These are phyloP conservation scores for Microcebus jonahi DNA, from an alignment of 2,113 vertebrate species.

Conservation along the genomic window DNA sequence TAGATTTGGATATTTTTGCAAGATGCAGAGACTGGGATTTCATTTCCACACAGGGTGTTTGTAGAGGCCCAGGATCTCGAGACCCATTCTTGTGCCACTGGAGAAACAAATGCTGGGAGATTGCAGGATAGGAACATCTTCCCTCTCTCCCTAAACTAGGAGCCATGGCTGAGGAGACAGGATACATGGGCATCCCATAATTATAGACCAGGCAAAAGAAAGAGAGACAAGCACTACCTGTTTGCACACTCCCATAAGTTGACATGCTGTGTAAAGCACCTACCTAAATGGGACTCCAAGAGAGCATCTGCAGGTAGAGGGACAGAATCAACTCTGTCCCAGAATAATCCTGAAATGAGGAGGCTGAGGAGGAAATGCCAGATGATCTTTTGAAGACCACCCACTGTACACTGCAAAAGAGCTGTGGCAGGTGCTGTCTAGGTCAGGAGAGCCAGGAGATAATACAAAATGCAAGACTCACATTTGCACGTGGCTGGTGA, in stretches of 20 bases:
- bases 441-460: background rate
- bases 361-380: background rate
- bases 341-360: background rate
- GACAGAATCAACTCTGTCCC: background rate
- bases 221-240: background rate
- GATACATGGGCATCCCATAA: background rate
- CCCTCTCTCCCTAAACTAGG: background rate
- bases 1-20: background rate
- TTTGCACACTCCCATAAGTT: background rate
- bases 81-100: background rate
- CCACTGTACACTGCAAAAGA: background rate
- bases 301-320: background rate
- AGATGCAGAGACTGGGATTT: background rate
- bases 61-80: background rate
- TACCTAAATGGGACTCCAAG: background rate
- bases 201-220: background rate
- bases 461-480: fast-evolving
- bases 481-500: background rate
- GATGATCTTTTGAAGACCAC: fast-evolving
- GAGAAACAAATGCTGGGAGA: background rate
- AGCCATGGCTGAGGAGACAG: background rate
- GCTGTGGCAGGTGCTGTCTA: fast-evolving
- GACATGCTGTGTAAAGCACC: background rate
- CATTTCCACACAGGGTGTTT: background rate
- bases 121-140: background rate